Conservation (phyloP, 2,888 invertebrate species). For the Pemphredon lugubris region DNA sequence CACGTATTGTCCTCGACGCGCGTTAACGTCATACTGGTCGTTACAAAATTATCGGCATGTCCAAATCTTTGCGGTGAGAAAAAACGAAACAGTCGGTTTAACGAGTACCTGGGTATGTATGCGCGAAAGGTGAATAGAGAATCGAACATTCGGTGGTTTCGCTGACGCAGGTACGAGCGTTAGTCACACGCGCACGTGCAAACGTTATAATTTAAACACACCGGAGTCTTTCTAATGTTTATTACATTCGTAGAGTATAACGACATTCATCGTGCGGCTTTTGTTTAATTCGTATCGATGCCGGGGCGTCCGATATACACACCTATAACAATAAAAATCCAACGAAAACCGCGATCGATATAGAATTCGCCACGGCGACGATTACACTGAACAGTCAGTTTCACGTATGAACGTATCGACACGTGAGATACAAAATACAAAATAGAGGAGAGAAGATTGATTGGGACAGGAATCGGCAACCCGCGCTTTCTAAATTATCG, state of each 20-base stretch:
- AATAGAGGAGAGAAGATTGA: too few species aligned
- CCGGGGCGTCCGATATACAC: too few species aligned
- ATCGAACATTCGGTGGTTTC: conserved; percentile 9
- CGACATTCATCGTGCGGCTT: neutral
- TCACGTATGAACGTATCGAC: too few species aligned
- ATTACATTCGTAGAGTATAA: neutral
- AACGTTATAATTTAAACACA: conserved; percentile 14
- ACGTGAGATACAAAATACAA: too few species aligned
- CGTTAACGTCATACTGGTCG: conserved; percentile 29
- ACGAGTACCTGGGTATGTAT: conserved; percentile 25
- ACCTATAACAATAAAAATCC: too few species aligned
- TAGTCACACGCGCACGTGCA: conserved; percentile 13
- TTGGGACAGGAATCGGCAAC: too few species aligned
- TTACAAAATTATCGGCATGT: conserved; percentile 44
- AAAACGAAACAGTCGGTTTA: neutral
- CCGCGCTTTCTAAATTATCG: too few species aligned
- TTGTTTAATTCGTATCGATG: neutral
- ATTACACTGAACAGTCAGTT: too few species aligned
- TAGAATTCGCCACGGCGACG: too few species aligned
- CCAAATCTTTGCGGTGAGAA: conserved; percentile 25
- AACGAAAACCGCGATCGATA: too few species aligned
- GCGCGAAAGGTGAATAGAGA: conserved; percentile 20
- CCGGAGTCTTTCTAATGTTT: neutral
- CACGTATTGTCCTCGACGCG: conserved; percentile 35
- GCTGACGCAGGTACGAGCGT: neutral